A percentile compares a stretch with the other conserved stretches of the same genome.
Conservation (phyloP, 2,797 vertebrate genomes). For the Coreius guichenoti region DNA sequence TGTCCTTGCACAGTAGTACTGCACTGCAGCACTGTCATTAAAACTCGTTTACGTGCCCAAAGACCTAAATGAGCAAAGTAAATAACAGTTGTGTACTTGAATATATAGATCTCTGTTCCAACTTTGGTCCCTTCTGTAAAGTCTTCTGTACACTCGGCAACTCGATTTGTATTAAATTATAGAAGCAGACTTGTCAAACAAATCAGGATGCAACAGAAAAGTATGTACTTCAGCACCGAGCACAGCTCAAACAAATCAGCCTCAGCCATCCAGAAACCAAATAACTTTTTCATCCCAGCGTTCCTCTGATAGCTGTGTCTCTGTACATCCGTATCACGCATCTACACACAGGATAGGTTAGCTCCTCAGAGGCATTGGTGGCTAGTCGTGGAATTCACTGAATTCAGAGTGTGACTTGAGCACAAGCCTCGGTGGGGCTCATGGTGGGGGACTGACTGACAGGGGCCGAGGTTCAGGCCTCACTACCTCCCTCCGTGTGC, state of each 20-base stretch:
- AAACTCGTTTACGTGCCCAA: conserved; percentile 53
- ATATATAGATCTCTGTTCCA: conserved; percentile 36
- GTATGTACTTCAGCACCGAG: conserved; percentile 36
- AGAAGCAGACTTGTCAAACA: conserved; percentile 47
- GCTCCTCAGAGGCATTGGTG: conserved; percentile 71
- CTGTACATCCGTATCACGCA: conserved; percentile 70
- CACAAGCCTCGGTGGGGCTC: conserved; percentile 65
- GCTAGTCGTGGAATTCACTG: conserved; percentile 92
- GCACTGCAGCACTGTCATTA: conserved; percentile 54
- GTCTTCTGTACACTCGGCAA: conserved; percentile 23
- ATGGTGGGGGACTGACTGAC: conserved; percentile 37
- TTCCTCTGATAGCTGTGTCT: conserved; percentile 5
- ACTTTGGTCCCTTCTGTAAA: conserved; percentile 24
- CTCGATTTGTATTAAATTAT: conserved; percentile 57
- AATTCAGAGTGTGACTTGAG: conserved; percentile 84
- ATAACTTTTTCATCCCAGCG: conserved; percentile 9
- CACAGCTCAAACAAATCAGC: conserved; percentile 47
- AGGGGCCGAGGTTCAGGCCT: conserved; percentile 62
- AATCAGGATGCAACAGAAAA: conserved; percentile 41
- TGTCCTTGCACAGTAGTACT: conserved; percentile 45
- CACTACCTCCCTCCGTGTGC: conserved; percentile 88
- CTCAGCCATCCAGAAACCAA: conserved; percentile 30
- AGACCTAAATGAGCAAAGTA: conserved; percentile 37
- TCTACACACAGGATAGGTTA: conserved; percentile 63
- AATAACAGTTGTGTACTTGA: conserved; percentile 34